phyloP scores from a whole-genome alignment of 2,888 invertebrate species.

The Tenthredo scrophulariae region DNA sequence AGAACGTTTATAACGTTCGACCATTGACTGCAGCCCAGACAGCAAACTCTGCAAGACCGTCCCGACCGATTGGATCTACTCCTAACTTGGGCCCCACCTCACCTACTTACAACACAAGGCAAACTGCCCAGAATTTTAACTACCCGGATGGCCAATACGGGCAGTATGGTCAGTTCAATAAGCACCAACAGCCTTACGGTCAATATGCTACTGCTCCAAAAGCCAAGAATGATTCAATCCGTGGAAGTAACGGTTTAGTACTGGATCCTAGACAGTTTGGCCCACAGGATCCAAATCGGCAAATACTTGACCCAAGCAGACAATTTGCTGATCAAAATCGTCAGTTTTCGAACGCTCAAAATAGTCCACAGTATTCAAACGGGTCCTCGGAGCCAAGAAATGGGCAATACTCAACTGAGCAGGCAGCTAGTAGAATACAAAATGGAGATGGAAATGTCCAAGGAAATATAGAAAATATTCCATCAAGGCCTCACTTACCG shows the following conservation, averaged over 20 bases:
- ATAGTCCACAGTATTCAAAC: conserved; percentile 62
- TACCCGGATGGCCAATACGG: conserved; percentile 70
- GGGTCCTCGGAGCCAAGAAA: conserved; percentile 64
- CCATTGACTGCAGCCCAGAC: conserved; percentile 69
- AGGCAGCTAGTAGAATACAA: conserved; percentile 59
- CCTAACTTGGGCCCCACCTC: conserved; percentile 70
- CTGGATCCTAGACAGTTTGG: conserved; percentile 53
- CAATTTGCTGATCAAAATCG: conserved; percentile 63
- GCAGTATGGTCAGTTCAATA: conserved; percentile 71
- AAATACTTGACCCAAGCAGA: conserved; percentile 63
- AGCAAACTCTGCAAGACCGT: conserved; percentile 64
- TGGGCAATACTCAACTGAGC: conserved; percentile 67
- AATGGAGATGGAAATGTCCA: conserved; percentile 63
- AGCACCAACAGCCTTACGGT: conserved; percentile 63
- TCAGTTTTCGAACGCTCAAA: conserved; percentile 60
- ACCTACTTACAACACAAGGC: conserved; percentile 63
- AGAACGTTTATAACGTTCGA: conserved; percentile 66
- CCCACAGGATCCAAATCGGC: conserved; percentile 48
- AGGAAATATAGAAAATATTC: conserved; percentile 65
- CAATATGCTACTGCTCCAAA: conserved; percentile 66
- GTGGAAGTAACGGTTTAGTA: conserved; percentile 55
- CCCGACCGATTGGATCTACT: conserved; percentile 73
- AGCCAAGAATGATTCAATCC: conserved; percentile 64
- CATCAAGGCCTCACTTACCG: conserved; percentile 76
- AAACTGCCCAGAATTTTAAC: conserved; percentile 64